A percentile compares a stretch with the other conserved stretches of the same genome.
These are phyloP conservation scores for Hypercompe scribonia DNA, from an alignment of 2,888 invertebrate genomes.

Conservation along the genomic window DNA sequence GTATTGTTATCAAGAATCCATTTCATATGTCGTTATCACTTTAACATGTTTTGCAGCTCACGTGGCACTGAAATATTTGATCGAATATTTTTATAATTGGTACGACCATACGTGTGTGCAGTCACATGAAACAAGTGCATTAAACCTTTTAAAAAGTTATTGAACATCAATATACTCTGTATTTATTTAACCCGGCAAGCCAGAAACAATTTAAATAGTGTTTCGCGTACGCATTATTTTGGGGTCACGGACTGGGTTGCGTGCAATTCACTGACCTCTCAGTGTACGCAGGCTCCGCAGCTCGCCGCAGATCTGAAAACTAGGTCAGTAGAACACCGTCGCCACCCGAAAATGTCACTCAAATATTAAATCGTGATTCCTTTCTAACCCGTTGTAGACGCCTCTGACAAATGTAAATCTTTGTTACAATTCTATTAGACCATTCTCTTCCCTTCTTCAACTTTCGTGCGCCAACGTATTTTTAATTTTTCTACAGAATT, in stretches of 20 bases:
- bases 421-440: constrained; percentile 25
- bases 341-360: constrained; percentile 65
- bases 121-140: neutral
- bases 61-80: neutral
- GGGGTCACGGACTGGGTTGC: constrained; percentile 60
- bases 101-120: neutral
- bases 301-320: constrained; percentile 68
- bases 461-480: constrained; percentile 43
- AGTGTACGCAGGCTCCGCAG: constrained; percentile 71
- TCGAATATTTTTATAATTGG: neutral
- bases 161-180: constrained; percentile 20
- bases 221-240: constrained; percentile 55
- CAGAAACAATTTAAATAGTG: neutral
- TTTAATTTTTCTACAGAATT: constrained; percentile 37
- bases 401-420: constrained; percentile 21
- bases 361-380: constrained; percentile 39
- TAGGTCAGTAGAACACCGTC: constrained; percentile 71
- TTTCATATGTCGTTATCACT: too few species aligned
- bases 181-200: constrained; percentile 13
- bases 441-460: constrained; percentile 18
- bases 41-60: neutral
- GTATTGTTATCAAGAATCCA: too few species aligned
- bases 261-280: constrained; percentile 68
- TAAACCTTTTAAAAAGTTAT: neutral
- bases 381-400: constrained; percentile 18